Percentiles rank a stretch among this genome's conserved stretches.
Evolutionary conservation across 2,888 invertebrate genomes (phyloP).

Genomic region (Tinea trinotella): DNA sequence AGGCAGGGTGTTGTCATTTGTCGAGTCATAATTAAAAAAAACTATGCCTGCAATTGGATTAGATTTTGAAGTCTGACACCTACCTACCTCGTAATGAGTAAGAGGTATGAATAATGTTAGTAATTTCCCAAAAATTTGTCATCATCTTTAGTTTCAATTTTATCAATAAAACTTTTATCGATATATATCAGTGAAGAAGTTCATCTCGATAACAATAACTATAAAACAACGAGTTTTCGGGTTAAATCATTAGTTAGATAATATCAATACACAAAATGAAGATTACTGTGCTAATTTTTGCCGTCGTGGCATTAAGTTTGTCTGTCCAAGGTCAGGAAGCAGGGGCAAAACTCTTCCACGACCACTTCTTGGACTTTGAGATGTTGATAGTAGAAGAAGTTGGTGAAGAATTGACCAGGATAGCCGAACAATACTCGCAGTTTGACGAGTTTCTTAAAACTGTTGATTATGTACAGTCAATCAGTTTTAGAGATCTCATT

Average conservation of each 20-base stretch:
- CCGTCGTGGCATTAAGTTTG: background rate
- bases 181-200: background rate
- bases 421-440: constrained; percentile 36
- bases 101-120: no score
- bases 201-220: background rate
- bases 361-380: constrained; percentile 47
- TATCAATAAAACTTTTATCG: background rate
- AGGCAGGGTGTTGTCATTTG: no score
- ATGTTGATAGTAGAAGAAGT: constrained; percentile 34
- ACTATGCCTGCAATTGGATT: no score
- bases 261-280: background rate
- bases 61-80: no score
- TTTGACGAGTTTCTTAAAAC: constrained; percentile 40
- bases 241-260: background rate
- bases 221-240: constrained; percentile 2
- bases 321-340: constrained; percentile 16
- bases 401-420: constrained; percentile 29
- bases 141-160: no score
- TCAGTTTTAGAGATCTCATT: constrained; percentile 40
- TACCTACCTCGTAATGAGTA: no score
- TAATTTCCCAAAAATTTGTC: no score
- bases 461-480: constrained; percentile 35
- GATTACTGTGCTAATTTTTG: background rate
- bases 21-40: no score
- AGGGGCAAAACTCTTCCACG: constrained; percentile 41